Conservation (phyloP, 2,888 invertebrate species). For the Drosophila seclusa region DNA sequence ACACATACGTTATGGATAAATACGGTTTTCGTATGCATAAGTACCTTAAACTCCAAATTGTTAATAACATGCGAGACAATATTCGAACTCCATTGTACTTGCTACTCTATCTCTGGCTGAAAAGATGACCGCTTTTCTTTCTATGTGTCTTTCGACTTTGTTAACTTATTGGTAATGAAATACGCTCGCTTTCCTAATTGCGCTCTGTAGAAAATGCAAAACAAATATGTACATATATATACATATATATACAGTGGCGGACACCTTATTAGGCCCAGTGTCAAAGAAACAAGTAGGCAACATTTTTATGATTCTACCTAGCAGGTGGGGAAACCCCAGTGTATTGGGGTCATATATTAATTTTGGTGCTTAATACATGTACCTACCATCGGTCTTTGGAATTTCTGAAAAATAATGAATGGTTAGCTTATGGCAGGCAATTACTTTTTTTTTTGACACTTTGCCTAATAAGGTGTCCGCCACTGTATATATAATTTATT, state of each 20-base stretch:
- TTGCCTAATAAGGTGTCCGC: too few relatives aligned
- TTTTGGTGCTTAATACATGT: too few relatives aligned
- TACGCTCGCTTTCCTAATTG: not conserved
- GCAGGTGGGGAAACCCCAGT: too few relatives aligned
- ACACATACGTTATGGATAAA: not conserved
- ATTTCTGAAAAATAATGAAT: too few relatives aligned
- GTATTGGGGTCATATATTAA: too few relatives aligned
- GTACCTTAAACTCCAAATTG: not conserved
- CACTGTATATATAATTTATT: not conserved
- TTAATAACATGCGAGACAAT: not conserved
- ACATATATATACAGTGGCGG: too few relatives aligned
- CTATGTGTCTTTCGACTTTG: not conserved
- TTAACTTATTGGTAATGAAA: not conserved
- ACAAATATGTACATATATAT: not conserved
- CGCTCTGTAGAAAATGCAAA: not conserved
- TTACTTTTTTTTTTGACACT: too few relatives aligned
- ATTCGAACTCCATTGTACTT: slow-evolving; percentile 1
- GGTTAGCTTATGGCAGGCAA: too few relatives aligned
- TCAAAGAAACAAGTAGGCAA: too few relatives aligned
- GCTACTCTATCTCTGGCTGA: not conserved
- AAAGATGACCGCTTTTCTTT: not conserved
- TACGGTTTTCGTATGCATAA: not conserved
- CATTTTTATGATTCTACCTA: too few relatives aligned
- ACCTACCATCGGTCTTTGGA: too few relatives aligned
- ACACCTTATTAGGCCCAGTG: too few relatives aligned